A percentile compares a stretch with the other conserved stretches of the same genome.
These are phyloP conservation scores for Amia ocellicauda DNA, from an alignment of 2,113 vertebrate species.

Conservation along the genomic window DNA sequence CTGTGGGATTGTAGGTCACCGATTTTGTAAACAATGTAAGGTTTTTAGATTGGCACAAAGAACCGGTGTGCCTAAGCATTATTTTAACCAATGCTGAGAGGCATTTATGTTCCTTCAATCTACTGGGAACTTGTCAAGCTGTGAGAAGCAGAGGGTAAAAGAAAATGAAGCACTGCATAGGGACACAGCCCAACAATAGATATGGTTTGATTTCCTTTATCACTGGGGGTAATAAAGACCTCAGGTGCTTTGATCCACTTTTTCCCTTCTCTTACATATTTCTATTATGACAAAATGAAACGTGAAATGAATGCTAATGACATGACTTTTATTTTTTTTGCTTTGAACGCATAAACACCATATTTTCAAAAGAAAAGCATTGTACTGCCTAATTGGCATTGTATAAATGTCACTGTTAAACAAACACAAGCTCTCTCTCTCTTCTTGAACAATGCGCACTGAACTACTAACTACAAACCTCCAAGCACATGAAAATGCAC, in stretches of 20 bases:
- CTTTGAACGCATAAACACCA: too few species aligned
- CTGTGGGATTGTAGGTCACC: background rate
- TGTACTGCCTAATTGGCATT: too few species aligned
- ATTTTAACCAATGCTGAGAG: conserved; percentile 3
- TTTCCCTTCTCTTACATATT: background rate
- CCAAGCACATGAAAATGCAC: too few species aligned
- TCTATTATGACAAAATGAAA: background rate
- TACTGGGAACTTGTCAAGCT: conserved; percentile 6
- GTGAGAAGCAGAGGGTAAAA: background rate
- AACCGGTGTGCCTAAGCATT: background rate
- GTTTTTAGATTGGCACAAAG: background rate
- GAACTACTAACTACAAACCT: too few species aligned
- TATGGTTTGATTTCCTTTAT: background rate
- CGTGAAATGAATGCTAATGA: conserved; percentile 2
- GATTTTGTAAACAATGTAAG: background rate
- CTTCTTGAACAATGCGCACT: too few species aligned
- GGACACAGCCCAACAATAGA: background rate
- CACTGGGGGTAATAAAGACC: background rate
- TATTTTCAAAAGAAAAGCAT: too few species aligned
- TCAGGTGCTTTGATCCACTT: conserved; percentile 7
- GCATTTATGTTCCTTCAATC: background rate
- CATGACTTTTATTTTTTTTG: too few species aligned
- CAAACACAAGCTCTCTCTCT: too few species aligned
- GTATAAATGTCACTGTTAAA: too few species aligned
- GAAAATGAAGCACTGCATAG: conserved; percentile 9